Conservation (phyloP, 2,888 invertebrate species). For the Phoenoteleia sp. region DNA sequence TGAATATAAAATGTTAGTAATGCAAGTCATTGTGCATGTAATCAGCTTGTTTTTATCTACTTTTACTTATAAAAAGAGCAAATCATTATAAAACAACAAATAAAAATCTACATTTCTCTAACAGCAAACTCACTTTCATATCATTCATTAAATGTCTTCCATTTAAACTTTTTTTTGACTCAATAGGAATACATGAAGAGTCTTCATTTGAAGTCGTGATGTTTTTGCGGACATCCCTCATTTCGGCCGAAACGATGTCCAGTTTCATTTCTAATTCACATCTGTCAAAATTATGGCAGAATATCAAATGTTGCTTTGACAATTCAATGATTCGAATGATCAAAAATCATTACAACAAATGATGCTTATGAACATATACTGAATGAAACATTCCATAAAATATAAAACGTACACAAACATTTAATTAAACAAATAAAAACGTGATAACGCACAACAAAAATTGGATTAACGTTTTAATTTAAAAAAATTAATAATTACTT, state of each 20-base stretch:
- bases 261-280: slow-evolving; percentile 83
- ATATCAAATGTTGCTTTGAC: slow-evolving; percentile 19
- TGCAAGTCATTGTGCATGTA: too few species aligned
- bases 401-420: too few species aligned
- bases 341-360: too few species aligned
- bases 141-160: slow-evolving; percentile 81
- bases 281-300: slow-evolving; percentile 72
- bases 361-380: too few species aligned
- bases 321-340: too few species aligned
- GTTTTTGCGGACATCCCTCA: slow-evolving; percentile 79
- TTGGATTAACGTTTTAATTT: neutral
- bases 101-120: neutral
- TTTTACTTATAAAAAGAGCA: too few species aligned
- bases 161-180: slow-evolving; percentile 79
- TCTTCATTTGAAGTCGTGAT: slow-evolving; percentile 73
- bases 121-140: slow-evolving; percentile 71
- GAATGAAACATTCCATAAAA: slow-evolving; percentile 18
- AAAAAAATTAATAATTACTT: slow-evolving; percentile 86
- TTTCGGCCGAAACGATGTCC: slow-evolving; percentile 78
- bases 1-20: too few species aligned
- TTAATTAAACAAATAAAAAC: neutral
- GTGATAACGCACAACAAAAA: neutral
- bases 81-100: neutral
- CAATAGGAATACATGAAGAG: slow-evolving; percentile 77
- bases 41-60: too few species aligned